These are phyloP conservation scores for Orthonychiurus folsomi DNA, from an alignment of 2,888 invertebrate genomes.

Conservation along the genomic window DNA sequence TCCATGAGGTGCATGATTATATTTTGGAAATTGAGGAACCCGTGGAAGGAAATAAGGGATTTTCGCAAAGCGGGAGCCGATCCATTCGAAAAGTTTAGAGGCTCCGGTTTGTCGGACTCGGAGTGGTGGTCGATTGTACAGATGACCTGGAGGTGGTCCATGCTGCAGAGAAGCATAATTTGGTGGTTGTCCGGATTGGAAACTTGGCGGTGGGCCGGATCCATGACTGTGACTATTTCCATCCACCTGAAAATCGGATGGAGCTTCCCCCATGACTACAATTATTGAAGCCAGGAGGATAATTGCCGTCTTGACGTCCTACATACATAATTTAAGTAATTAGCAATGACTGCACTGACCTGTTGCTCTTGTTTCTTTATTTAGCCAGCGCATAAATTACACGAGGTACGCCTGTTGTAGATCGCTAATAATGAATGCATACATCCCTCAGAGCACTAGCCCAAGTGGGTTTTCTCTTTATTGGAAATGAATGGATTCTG, in stretches of 20 bases:
- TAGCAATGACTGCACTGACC: no score
- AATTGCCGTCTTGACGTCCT: background rate
- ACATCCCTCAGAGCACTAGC: no score
- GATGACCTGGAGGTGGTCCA: background rate
- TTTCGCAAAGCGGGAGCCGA: slow-evolving; percentile 33
- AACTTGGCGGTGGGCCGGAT: no score
- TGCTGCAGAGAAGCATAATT: no score
- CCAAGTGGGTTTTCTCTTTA: no score
- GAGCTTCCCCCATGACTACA: background rate
- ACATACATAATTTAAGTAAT: background rate
- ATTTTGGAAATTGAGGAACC: slow-evolving; percentile 26
- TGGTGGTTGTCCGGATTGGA: no score
- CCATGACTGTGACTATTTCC: no score
- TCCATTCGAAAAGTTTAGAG: slow-evolving; percentile 34
- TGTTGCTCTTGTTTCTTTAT: no score
- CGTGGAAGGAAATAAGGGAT: slow-evolving; percentile 27
- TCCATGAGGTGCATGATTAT: slow-evolving; percentile 14
- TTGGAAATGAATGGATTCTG: no score
- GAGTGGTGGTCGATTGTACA: background rate
- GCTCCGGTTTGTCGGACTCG: slow-evolving; percentile 20
- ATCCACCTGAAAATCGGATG: background rate
- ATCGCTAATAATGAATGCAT: no score
- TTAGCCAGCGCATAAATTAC: no score
- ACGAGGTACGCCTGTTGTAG: no score
- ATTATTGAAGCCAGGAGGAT: background rate